A percentile compares a stretch with the other conserved stretches of the same genome.
phyloP scores from a whole-genome alignment of 2,113 vertebrate species.

The Circaetus cinerascens region DNA sequence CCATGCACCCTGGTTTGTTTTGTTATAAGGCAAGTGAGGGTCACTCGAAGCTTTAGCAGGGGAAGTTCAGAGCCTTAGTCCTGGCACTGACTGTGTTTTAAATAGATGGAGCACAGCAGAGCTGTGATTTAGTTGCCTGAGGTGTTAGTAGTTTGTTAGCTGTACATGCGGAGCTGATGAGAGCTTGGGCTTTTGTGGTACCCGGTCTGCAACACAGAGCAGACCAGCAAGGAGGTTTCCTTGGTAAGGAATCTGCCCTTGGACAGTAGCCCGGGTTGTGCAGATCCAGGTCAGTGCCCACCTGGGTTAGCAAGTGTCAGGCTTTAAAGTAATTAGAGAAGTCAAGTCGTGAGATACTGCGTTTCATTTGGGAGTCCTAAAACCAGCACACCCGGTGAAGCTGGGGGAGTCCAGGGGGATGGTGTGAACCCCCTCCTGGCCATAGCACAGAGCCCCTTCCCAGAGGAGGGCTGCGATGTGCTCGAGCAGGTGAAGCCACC shows the following conservation, averaged over 20 bases:
- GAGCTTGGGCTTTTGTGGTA: neutral
- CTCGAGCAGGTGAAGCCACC: neutral
- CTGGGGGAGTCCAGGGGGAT: neutral
- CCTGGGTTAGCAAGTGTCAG: neutral
- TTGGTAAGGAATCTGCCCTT: neutral
- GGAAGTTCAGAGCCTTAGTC: neutral
- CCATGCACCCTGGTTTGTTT: neutral
- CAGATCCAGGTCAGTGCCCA: neutral
- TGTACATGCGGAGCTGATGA: neutral
- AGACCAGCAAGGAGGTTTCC: neutral
- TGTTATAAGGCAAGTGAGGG: neutral
- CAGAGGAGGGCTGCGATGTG: neutral
- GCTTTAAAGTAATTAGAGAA: neutral
- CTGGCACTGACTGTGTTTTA: neutral
- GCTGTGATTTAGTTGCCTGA: neutral
- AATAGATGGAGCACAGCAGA: neutral
- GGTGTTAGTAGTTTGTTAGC: neutral
- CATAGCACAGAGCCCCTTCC: neutral
- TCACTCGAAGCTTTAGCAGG: neutral
- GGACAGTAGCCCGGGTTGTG: neutral
- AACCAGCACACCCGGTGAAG: neutral
- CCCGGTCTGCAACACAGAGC: rapidly evolving
- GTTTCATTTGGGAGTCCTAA: neutral
- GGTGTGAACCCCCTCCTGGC: neutral
- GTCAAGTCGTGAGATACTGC: neutral